phyloP scores from a whole-genome alignment of 2,797 vertebrate genomes.

The Chiloscyllium punctatum region DNA sequence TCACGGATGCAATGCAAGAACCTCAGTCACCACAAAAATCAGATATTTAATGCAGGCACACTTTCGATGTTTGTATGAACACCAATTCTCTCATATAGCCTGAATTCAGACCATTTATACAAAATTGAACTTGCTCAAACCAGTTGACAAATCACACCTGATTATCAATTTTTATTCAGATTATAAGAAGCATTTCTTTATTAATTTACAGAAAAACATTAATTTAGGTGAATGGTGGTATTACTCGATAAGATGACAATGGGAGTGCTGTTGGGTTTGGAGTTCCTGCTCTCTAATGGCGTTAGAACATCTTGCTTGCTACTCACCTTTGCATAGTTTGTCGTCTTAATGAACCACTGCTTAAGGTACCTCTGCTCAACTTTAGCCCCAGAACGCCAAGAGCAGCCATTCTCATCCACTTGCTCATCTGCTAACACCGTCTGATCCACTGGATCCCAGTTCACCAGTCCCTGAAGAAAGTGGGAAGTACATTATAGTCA shows the following conservation, averaged over 20 bases:
- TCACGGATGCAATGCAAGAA: not conserved
- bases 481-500: not conserved
- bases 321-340: constrained; percentile 81
- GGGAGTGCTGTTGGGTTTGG: constrained; percentile 43
- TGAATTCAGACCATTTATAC: not conserved
- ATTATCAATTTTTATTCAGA: not conserved
- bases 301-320: not conserved
- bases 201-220: not conserved
- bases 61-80: not conserved
- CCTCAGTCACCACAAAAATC: not conserved
- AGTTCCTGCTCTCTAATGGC: not conserved
- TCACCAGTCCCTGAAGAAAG: constrained; percentile 76
- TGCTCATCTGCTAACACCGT: constrained; percentile 95
- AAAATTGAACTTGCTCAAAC: not conserved
- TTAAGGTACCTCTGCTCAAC: constrained; percentile 89
- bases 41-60: not conserved
- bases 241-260: not conserved
- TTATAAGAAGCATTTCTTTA: not conserved
- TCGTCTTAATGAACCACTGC: constrained; percentile 97
- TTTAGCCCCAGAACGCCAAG: constrained; percentile 91
- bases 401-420: constrained; percentile 83
- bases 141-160: not conserved
- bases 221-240: not conserved
- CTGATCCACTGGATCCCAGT: constrained; percentile 94
- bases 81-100: not conserved